Base-by-base conservation (phyloP, 2,888 invertebrate genomes). In the Epirrhoe alternata region DNA sequence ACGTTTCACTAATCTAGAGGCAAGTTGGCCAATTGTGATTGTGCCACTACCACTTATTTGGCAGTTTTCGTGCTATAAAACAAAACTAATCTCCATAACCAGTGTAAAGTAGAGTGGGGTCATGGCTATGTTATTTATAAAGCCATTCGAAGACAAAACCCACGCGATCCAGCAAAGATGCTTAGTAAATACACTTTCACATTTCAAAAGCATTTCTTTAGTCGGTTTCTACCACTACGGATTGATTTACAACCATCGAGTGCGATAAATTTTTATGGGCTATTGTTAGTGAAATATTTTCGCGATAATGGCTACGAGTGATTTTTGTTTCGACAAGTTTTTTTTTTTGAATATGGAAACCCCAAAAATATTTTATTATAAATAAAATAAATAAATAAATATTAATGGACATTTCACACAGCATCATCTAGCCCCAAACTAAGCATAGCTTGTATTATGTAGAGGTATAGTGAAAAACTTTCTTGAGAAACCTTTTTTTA, bases 271-370 rank as follows among this genome's bases (percentile, higher is more conserved):
- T 65, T 73, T 73, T 73, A 73, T 61, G 64, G 45, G 54, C 60
- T 56, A 73, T 73, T 74, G 73, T 74, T 59, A 56, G 64, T 49
- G 45, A 66, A 70, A 69, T 73, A 69, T 70, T 71, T 73, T 65
- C 60, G 53, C 45, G 66, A 66, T 71, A 69, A 66, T 58, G 33
- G 56, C 47, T 45, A 49, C 50, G 57, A 58, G 61, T 14, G 53
- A 61, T 54, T 50, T 58, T 53, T 58, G 24, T 24, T 47, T 42
- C 12, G 38, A 10, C 12, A 42, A 6, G 14, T 47, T 45, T 14
- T 45, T 14, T 35, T 8, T 45, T 8, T 10, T 38, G 10, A 38
- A 38, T 38, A 3, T 12, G 12, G 38, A 42, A 12, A 42, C 4
- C 4, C 24, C 24, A 24, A 24, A 24, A 24, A 24, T 3, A 3